Percentiles rank a stretch among this genome's conserved stretches.
Conservation (phyloP, 2,797 vertebrate genomes). For the Hapalemur alaotrensis region DNA sequence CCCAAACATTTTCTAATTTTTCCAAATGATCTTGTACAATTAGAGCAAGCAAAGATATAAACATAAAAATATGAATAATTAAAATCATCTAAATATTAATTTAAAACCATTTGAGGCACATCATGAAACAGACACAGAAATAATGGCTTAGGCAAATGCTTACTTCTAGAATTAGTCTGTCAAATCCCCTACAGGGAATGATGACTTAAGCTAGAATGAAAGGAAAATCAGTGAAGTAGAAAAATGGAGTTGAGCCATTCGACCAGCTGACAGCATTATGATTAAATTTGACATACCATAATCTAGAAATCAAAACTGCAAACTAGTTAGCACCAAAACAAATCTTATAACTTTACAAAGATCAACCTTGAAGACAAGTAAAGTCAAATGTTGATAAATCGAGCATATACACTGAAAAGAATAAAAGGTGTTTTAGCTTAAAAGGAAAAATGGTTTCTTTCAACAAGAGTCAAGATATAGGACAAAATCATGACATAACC, state of each 20-base stretch:
- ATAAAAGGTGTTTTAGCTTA: slow-evolving; percentile 47
- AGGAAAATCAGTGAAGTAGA: slow-evolving; percentile 59
- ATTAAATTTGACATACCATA: slow-evolving; percentile 69
- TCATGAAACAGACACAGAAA: slow-evolving; percentile 29
- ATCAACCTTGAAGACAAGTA: slow-evolving; percentile 62
- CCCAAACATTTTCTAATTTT: not conserved
- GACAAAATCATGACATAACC: not conserved
- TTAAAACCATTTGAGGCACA: not conserved
- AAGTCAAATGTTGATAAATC: slow-evolving; percentile 54
- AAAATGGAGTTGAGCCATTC: slow-evolving; percentile 32
- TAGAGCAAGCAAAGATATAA: not conserved
- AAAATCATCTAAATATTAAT: slow-evolving; percentile 16
- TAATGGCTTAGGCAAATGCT: slow-evolving; percentile 52
- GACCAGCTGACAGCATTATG: slow-evolving; percentile 48
- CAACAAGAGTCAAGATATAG: not conserved
- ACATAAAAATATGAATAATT: not conserved
- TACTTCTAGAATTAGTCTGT: slow-evolving; percentile 61
- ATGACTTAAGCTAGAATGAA: slow-evolving; percentile 50
- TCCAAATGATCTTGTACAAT: slow-evolving; percentile 21
- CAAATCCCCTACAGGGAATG: slow-evolving; percentile 43
- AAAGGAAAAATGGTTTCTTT: not conserved
- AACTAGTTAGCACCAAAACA: slow-evolving; percentile 63
- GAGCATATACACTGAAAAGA: slow-evolving; percentile 25
- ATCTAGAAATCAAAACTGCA: slow-evolving; percentile 75
- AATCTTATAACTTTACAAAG: slow-evolving; percentile 56